These are phyloP conservation scores for Sphyrna mokarran DNA, from an alignment of 2,113 vertebrate species.

Conservation along the genomic window DNA sequence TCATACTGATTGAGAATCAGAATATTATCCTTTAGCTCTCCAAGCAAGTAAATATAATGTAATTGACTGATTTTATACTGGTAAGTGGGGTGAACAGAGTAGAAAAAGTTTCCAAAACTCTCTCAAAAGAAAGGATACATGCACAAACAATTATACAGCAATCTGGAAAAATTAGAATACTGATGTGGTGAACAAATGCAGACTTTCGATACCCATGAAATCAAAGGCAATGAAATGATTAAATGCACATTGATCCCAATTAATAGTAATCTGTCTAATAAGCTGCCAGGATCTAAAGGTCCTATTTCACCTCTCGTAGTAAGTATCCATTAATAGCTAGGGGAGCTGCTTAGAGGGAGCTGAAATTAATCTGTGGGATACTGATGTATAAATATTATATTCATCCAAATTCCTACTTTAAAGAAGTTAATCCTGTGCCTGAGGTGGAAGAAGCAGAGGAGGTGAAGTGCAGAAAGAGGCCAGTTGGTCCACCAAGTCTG, in stretches of 20 bases:
- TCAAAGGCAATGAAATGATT: constrained; percentile 21
- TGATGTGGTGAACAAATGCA: constrained; percentile 2
- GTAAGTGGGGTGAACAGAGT: not conserved
- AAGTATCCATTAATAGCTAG: not conserved
- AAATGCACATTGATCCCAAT: constrained; percentile 22
- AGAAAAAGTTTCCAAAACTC: not conserved
- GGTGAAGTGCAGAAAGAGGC: not conserved
- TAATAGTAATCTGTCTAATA: constrained; percentile 26
- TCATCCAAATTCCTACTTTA: not conserved
- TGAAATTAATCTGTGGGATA: not conserved
- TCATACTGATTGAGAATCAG: not conserved
- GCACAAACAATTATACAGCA: constrained; percentile 15
- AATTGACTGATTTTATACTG: not conserved
- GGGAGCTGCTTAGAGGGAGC: not conserved
- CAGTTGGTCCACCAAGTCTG: too few species aligned
- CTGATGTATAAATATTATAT: not conserved
- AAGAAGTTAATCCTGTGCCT: not conserved
- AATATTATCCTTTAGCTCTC: not conserved
- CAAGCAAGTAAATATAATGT: not conserved
- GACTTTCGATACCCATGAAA: constrained; percentile 31
- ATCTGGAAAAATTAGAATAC: not conserved
- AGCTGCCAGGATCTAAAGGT: constrained; percentile 1
- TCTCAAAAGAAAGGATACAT: constrained; percentile 1
- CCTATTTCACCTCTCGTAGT: not conserved
- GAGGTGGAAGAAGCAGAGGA: not conserved